phyloP scores from a whole-genome alignment of 2,797 vertebrate species.

The Pangasius mekongensis region DNA sequence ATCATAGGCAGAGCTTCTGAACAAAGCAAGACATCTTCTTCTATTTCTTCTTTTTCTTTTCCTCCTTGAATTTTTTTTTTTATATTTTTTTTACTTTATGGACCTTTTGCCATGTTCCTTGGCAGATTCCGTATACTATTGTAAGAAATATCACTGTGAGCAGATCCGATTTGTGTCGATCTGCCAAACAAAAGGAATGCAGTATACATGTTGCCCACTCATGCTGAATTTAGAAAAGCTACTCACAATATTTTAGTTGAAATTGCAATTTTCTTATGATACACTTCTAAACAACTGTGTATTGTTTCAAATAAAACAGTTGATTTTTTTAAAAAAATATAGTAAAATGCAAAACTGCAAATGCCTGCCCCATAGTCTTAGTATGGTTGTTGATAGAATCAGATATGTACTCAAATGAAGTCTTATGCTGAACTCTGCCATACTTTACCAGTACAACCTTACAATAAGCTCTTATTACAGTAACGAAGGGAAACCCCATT shows the following conservation, averaged over 20 bases:
- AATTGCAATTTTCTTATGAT: background rate
- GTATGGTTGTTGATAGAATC: background rate
- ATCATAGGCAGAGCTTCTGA: background rate
- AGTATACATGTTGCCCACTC: background rate
- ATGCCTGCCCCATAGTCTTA: background rate
- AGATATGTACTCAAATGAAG: constrained; percentile 5
- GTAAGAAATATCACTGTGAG: background rate
- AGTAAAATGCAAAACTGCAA: background rate
- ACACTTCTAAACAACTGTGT: background rate
- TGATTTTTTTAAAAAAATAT: background rate
- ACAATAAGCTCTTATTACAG: background rate
- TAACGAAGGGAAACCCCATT: constrained; percentile 8
- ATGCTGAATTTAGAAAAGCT: constrained; percentile 15
- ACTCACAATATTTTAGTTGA: background rate
- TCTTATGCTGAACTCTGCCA: background rate
- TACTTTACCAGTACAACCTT: background rate
- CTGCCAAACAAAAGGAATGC: constrained; percentile 13
- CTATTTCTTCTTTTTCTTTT: background rate
- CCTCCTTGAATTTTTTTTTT: background rate
- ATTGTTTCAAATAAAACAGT: background rate
- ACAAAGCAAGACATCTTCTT: background rate
- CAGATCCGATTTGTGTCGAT: background rate
- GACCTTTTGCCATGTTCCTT: constrained; percentile 24
- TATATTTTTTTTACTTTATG: background rate
- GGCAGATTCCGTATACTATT: constrained; percentile 13